phyloP scores from a whole-genome alignment of 2,113 vertebrate genomes.

The Murina feae region DNA sequence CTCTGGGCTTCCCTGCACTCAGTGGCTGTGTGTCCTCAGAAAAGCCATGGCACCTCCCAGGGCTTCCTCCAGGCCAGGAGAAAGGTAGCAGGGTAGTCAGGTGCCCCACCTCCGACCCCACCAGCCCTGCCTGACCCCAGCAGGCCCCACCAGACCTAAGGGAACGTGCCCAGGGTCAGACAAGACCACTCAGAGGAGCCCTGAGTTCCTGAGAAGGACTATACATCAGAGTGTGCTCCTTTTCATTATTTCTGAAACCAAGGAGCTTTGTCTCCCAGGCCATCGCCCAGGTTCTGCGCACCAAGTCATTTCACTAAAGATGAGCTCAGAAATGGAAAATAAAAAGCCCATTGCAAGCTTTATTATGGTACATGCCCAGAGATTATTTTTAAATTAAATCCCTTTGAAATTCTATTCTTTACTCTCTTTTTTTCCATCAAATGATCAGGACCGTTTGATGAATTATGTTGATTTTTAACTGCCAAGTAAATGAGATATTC shows the following conservation, averaged over 20 bases:
- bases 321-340: constrained; percentile 37
- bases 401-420: constrained; percentile 11
- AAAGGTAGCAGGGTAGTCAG: too few relatives aligned
- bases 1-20: background rate
- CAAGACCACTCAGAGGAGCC: background rate
- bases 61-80: background rate
- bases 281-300: background rate
- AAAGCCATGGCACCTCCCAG: background rate
- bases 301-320: constrained; percentile 49
- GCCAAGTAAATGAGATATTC: background rate
- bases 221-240: background rate
- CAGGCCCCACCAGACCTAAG: rapidly evolving
- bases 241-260: background rate
- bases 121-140: background rate
- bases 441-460: background rate
- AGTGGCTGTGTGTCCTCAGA: background rate
- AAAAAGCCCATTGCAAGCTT: constrained; percentile 41
- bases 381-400: constrained; percentile 49
- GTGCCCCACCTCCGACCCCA: rapidly evolving
- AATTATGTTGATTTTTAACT: background rate
- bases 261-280: background rate
- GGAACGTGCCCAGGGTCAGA: background rate
- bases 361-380: background rate
- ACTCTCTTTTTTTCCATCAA: background rate
- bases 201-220: background rate